Evolutionary conservation across 2,113 vertebrate species (phyloP).

Genomic region (Onychostruthus taczanowskii): DNA sequence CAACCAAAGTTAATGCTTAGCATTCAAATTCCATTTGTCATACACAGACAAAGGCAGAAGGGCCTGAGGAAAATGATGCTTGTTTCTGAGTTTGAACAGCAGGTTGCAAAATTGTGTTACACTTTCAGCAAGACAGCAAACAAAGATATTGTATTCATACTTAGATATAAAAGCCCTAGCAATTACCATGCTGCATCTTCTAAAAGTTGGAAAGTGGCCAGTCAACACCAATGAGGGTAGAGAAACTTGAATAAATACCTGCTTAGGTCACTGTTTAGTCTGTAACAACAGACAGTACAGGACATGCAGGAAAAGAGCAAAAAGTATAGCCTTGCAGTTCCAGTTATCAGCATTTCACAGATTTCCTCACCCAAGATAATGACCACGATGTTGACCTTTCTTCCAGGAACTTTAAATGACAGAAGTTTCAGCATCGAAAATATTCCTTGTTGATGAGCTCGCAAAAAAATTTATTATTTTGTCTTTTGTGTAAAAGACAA

Average conservation of each 20-base stretch:
- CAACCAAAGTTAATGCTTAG: not conserved
- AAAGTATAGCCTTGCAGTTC: not conserved
- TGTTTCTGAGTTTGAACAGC: not conserved
- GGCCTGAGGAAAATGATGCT: not conserved
- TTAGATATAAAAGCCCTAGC: not conserved
- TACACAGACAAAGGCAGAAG: not conserved
- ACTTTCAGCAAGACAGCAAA: not conserved
- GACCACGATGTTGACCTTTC: not conserved
- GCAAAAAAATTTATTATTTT: no score
- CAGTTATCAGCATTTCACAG: not conserved
- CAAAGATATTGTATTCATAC: not conserved
- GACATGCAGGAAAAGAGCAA: not conserved
- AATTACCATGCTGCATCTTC: not conserved
- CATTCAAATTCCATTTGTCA: not conserved
- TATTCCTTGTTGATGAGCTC: not conserved
- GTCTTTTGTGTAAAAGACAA: not conserved
- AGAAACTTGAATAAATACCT: not conserved
- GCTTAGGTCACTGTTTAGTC: not conserved
- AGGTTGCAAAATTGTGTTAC: not conserved
- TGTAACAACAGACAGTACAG: not conserved
- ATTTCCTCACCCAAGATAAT: not conserved
- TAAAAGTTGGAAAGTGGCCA: not conserved
- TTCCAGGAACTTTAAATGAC: not conserved
- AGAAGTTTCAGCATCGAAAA: not conserved
- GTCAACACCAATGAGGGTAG: not conserved